Evolutionary conservation across 1,140 invertebrate genomes (phyloP).

Genomic region (Sycophaga agraensis): DNA sequence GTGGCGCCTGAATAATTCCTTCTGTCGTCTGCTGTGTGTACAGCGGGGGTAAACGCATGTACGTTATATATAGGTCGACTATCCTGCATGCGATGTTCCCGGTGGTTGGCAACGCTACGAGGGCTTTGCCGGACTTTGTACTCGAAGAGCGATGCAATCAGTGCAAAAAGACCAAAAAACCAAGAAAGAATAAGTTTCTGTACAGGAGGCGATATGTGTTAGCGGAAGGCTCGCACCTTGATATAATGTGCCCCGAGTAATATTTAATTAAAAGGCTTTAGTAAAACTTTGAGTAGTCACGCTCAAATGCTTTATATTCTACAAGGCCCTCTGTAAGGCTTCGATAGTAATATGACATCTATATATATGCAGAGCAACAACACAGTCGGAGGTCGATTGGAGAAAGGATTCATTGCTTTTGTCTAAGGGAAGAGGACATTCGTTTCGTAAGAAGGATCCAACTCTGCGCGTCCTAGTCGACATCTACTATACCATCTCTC

Average conservation of each 20-base stretch:
- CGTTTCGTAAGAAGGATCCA: slow-evolving; percentile 47
- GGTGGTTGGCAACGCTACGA: slow-evolving; percentile 51
- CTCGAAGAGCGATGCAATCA: slow-evolving; percentile 53
- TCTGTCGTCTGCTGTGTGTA: too few species aligned
- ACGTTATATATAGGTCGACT: slow-evolving; percentile 46
- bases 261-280: neutral
- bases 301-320: too few species aligned
- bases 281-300: too few species aligned
- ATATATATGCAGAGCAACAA: slow-evolving; percentile 41
- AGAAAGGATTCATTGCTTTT: slow-evolving; percentile 52
- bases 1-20: too few species aligned
- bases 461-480: slow-evolving; percentile 59
- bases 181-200: slow-evolving; percentile 51
- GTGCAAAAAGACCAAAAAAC: slow-evolving; percentile 48
- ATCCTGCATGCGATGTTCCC: slow-evolving; percentile 52
- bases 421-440: slow-evolving; percentile 49
- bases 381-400: slow-evolving; percentile 55
- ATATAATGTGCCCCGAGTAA: slow-evolving; percentile 59
- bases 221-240: slow-evolving; percentile 56
- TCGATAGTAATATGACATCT: too few species aligned
- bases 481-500: slow-evolving; percentile 60
- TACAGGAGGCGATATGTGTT: slow-evolving; percentile 57
- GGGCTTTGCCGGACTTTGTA: slow-evolving; percentile 57
- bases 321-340: too few species aligned
- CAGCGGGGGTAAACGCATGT: too few species aligned